Evolutionary conservation across 2,888 invertebrate species (phyloP).

Genomic region (Rhagonycha lutea): DNA sequence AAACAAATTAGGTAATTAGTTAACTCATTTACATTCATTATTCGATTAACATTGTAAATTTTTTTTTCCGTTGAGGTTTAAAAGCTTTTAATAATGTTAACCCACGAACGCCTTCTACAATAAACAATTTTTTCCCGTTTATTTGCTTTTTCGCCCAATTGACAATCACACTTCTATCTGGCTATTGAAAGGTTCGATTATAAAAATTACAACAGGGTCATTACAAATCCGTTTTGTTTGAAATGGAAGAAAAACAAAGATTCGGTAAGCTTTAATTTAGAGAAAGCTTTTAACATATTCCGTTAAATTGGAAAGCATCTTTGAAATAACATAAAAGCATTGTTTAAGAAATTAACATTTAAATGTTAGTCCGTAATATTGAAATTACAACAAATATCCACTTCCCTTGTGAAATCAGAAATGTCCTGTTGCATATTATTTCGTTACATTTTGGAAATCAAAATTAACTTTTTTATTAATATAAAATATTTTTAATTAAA

Average conservation of each 20-base stretch:
- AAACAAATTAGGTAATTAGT: neutral
- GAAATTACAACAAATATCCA: neutral
- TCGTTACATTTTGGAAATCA: too few relatives aligned
- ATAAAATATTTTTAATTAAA: too few relatives aligned
- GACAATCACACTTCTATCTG: neutral
- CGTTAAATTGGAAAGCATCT: neutral
- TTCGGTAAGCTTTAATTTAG: neutral
- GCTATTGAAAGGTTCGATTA: neutral
- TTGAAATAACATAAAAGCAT: neutral
- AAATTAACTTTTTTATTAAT: too few relatives aligned
- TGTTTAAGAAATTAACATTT: neutral
- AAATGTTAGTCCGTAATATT: neutral
- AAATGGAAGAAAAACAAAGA: neutral
- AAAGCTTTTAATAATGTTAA: neutral
- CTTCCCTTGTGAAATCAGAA: neutral
- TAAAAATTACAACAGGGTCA: neutral
- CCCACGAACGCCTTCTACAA: neutral
- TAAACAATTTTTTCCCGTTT: neutral
- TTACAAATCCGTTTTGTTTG: neutral
- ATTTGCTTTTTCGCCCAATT: neutral
- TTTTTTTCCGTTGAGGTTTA: neutral
- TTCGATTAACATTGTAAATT: neutral
- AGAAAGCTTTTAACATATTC: neutral
- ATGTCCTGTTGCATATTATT: too few relatives aligned
- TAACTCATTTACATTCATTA: neutral